Evolutionary conservation across 2,113 vertebrate genomes (phyloP), one percentile per base, ranked within the genome.

Genomic region (Hippocampus comes): DNA sequence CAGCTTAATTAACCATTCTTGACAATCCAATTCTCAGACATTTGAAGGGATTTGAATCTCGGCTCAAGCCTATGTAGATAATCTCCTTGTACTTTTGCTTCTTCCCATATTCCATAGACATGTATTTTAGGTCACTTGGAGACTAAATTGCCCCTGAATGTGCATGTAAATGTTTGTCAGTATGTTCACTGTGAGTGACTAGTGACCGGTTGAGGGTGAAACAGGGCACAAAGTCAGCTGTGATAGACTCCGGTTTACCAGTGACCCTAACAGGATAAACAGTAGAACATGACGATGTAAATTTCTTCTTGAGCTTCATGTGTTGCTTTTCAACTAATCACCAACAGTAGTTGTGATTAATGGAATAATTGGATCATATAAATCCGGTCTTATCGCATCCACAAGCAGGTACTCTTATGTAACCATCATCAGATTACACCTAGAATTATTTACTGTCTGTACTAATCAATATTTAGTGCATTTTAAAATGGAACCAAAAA

Each of bases 1-100:
- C 59, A 30, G 61, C 63, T 85, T 77, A 77, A 80, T 82, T 78
- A 72, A 27, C 49, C 56, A 23, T 72, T 49, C 72, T 75, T 76
- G 72, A 66, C 43, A 60, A 63, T 68, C n/a, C 78, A 63, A 38
- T 82, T 57, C 63, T 70, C 17, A 6, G 12, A 65, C 76, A 60
- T 63, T 73, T 72, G 51, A 27, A 38, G 17, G 65, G 72, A 74
- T 70, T 59, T 14, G 12, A 59, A 59, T 59, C 11, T 59, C 56
- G 12, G 23, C 11, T 59, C 10, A 59, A 10, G 56, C 12, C 56
- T 15, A 27, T 11, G n/a, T 25, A 23, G 55, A 23, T 27, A 25
- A 59, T 59, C 23, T 25, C 23, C 23, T 4, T 25, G 56, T 14
- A 14, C 12, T 12, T n/a, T 27, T 12, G 56, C 56, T 59, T 25